A percentile compares a stretch with the other conserved stretches of the same genome.
These are phyloP conservation scores for Orussus abietinus DNA, from an alignment of 1,140 invertebrate species.

Conservation along the genomic window DNA sequence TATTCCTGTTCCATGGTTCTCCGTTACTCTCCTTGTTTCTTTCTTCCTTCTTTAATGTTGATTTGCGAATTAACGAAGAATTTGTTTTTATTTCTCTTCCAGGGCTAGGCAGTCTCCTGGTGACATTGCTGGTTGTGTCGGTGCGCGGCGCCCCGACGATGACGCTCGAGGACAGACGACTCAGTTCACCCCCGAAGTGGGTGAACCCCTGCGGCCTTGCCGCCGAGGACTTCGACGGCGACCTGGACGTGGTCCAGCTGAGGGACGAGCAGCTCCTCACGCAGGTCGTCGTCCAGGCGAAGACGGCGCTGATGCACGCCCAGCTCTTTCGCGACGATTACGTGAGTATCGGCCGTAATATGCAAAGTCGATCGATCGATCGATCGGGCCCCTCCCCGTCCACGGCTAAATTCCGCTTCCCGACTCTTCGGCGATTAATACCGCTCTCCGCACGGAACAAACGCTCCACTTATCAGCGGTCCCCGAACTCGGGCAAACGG, in stretches of 20 bases:
- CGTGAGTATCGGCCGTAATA: too few species aligned
- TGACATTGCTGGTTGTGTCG: constrained; percentile 36
- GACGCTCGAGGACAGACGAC: constrained; percentile 30
- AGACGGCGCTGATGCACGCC: constrained; percentile 48
- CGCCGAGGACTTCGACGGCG: constrained; percentile 35
- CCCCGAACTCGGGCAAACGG: too few species aligned
- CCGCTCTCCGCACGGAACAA: too few species aligned
- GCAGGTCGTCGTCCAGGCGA: constrained; percentile 50
- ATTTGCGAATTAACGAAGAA: constrained; percentile 1
- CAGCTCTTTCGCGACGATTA: constrained; percentile 50
- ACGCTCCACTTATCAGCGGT: too few species aligned
- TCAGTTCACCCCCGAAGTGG: constrained; percentile 48
- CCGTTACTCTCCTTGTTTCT: too few species aligned
- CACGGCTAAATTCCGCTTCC: too few species aligned
- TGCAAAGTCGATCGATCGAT: too few species aligned
- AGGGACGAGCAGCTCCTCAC: constrained; percentile 43
- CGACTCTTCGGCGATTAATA: too few species aligned
- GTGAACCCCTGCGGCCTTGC: constrained; percentile 54
- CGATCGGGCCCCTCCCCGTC: too few species aligned
- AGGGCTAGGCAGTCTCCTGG: constrained; percentile 45
- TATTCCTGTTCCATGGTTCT: too few species aligned
- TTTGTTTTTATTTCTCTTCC: constrained; percentile 20
- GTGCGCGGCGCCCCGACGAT: constrained; percentile 42
- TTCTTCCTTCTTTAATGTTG: not conserved
- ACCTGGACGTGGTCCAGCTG: constrained; percentile 38